Evolutionary conservation across 2,113 vertebrate genomes (phyloP).

Genomic region (Gnathonemus echidnorhynchus): DNA sequence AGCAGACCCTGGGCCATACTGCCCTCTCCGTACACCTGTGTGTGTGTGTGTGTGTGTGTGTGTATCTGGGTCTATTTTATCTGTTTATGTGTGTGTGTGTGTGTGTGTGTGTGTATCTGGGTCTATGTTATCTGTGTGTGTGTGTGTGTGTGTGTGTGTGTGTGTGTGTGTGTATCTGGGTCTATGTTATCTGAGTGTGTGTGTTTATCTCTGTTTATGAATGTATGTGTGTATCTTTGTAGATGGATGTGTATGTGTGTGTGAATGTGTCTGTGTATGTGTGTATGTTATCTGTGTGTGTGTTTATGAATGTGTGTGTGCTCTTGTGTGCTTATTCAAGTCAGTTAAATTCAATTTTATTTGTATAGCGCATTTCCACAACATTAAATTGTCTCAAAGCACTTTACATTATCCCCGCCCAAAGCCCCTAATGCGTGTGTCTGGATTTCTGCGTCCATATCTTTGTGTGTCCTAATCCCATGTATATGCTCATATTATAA

Average conservation of each 20-base stretch:
- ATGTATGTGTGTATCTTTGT: neutral
- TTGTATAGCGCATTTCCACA: too few relatives aligned
- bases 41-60: neutral
- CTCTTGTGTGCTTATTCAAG: neutral
- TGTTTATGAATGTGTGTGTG: neutral
- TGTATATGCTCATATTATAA: neutral
- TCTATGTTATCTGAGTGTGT: neutral
- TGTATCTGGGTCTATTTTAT: neutral
- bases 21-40: neutral
- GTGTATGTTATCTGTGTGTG: neutral
- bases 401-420: too few relatives aligned
- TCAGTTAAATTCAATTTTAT: neutral
- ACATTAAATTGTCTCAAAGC: too few relatives aligned
- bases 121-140: neutral
- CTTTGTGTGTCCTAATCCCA: neutral
- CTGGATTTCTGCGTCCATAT: neutral
- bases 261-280: neutral
- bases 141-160: neutral
- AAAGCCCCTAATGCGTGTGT: neutral
- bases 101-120: neutral
- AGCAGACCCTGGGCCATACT: neutral
- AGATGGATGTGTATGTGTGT: neutral
- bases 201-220: neutral
- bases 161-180: neutral
- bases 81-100: neutral